Conservation (phyloP, 2,888 invertebrate genomes). For the Caenorhabditis plicata region DNA sequence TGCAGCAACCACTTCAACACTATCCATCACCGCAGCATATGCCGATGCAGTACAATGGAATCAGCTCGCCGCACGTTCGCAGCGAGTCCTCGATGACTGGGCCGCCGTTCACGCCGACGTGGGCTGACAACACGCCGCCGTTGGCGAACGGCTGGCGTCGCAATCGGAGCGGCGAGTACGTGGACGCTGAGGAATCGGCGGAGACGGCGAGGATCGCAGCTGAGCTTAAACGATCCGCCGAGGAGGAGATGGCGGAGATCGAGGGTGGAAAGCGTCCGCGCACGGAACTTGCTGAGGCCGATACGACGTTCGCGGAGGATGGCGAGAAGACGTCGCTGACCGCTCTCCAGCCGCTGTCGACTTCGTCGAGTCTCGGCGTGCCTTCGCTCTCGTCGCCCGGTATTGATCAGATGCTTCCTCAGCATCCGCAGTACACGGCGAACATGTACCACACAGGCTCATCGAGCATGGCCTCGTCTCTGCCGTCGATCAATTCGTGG, state of each 20-base stretch:
- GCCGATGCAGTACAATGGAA: not conserved
- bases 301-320: slow-evolving; percentile 35
- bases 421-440: no score
- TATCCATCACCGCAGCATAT: not conserved
- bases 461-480: slow-evolving; percentile 3
- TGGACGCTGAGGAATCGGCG: slow-evolving; percentile 18
- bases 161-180: slow-evolving; percentile 3
- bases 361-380: slow-evolving; percentile 9
- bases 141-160: not conserved
- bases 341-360: slow-evolving; percentile 3
- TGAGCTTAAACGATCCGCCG: slow-evolving; percentile 30
- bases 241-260: slow-evolving; percentile 11
- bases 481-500: slow-evolving; percentile 3
- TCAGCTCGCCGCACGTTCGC: not conserved
- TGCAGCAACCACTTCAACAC: not conserved
- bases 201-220: slow-evolving; percentile 35
- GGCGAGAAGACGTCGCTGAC: not conserved
- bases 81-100: not conserved
- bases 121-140: not conserved
- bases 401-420: slow-evolving; percentile 1
- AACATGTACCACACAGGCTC: not conserved
- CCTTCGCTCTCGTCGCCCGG: slow-evolving; percentile 10
- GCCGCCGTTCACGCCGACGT: not conserved
- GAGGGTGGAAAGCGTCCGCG: slow-evolving; percentile 6
- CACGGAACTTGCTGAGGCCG: slow-evolving; percentile 27